Base-by-base conservation (phyloP, 2,797 vertebrate species). In the Thaleichthys pacificus region DNA sequence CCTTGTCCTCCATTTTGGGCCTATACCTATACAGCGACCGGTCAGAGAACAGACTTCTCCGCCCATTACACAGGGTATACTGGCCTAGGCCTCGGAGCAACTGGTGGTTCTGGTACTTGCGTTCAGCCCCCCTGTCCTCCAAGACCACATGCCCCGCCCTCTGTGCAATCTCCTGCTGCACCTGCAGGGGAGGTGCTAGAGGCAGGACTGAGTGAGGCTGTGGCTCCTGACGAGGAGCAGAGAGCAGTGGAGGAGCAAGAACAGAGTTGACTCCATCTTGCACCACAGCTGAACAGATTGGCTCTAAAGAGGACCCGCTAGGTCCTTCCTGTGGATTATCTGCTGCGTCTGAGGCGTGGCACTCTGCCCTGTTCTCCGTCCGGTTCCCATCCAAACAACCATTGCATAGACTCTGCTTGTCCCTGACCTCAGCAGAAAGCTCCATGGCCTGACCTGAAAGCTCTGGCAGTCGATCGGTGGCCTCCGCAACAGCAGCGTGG, bases 1-100 rank as follows among this genome's bases (percentile, higher is more conserved):
- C 92, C 88, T 98, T 99, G 87, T 98, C 95, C 91, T 97, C 95
- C 91, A 89, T 93, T 86, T 94, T 93, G 28, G 93, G 88, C 75
- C 87, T 88, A 64, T 89, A 82, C 87, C 76, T 73, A 30, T 74
- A 72, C 8, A 78, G 89, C 87, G 80, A 82, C 88, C 70, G 88
- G 76, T 93, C 93, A 66, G 91, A 84, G 66, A 91, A 83, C 19
- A 76, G 84, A 0, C 91, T 86, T 77, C 92, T 90, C 66, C 89
- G 89, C 66, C 93, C 91, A 78, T 90, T 90, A 69, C 71, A 69
- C 72, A 95, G 84, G 64, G 91, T 88, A 78, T 92, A 91, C 0
- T 92, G 89, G 68, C 93, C 90, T 78, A 94, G 74, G 21, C 91
- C 93, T 73, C 90, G 91, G 69, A 95, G 80, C 77, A 89, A 86